Evolutionary conservation across 2,797 vertebrate species (phyloP).

Genomic region (Cyclopterus lumpus): DNA sequence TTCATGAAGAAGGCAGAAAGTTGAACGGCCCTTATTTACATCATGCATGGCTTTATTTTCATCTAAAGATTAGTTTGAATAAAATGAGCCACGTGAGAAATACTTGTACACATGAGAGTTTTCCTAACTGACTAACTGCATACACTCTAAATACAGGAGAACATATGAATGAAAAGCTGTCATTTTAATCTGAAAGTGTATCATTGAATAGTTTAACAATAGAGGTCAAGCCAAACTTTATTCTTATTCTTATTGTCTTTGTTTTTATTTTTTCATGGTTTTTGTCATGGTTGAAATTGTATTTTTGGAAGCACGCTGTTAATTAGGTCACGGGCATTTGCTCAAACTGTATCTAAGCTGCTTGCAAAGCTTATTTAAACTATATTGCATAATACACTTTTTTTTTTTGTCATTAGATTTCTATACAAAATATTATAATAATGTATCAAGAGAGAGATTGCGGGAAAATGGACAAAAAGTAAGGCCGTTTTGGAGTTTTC

Average conservation of each 20-base stretch:
- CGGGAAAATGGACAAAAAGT: background rate
- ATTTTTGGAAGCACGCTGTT: background rate
- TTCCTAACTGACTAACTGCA: background rate
- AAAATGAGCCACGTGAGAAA: conserved; percentile 4
- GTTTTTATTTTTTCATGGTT: background rate
- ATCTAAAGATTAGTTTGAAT: background rate
- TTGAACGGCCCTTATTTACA: background rate
- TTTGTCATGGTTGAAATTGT: background rate
- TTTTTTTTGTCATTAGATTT: background rate
- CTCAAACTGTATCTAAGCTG: background rate
- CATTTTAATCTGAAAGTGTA: background rate
- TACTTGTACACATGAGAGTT: background rate
- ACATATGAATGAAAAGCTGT: background rate
- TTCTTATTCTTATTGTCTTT: background rate
- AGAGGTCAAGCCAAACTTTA: background rate
- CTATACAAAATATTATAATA: too few species aligned
- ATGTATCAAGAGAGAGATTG: background rate
- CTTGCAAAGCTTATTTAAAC: background rate
- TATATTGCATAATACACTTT: background rate
- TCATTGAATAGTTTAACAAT: background rate
- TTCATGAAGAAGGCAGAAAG: conserved; percentile 30
- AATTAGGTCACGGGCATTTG: background rate
- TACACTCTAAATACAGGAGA: background rate
- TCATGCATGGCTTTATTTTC: background rate
- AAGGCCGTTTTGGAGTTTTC: background rate